Percentiles rank a stretch among this genome's conserved stretches.
Conservation (phyloP, 2,888 invertebrate genomes). For the Diaperis boleti region DNA sequence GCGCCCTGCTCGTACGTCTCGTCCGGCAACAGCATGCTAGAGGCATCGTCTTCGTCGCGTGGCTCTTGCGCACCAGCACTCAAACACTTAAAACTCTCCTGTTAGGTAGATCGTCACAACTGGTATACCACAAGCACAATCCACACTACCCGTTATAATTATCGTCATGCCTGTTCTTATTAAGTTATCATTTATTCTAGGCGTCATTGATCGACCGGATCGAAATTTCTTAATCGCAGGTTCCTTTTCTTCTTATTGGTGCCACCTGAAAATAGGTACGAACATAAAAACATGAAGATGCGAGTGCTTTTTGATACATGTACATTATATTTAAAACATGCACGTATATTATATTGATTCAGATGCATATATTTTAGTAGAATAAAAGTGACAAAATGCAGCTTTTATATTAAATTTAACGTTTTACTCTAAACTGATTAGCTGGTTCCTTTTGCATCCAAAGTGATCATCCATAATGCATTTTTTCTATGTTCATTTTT, state of each 20-base stretch:
- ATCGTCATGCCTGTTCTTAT: conserved; percentile 28
- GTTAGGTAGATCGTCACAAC: not conserved
- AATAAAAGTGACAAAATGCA: too few species aligned
- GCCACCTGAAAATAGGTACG: conserved; percentile 20
- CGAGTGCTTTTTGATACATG: too few species aligned
- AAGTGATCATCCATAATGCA: too few species aligned
- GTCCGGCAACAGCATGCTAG: conserved; percentile 79
- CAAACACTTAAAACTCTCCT: conserved; percentile 19
- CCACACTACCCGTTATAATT: conserved; percentile 25
- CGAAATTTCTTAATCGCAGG: conserved; percentile 12
- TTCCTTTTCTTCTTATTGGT: conserved; percentile 18
- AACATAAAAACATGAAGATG: not conserved
- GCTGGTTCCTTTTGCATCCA: too few species aligned
- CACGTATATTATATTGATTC: too few species aligned
- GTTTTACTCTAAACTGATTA: too few species aligned
- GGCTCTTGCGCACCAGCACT: conserved; percentile 8
- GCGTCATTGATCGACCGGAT: conserved; percentile 29
- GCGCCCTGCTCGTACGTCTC: conserved; percentile 80
- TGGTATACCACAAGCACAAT: conserved; percentile 15
- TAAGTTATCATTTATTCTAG: conserved; percentile 29
- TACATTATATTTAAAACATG: too few species aligned
- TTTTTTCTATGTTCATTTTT: too few species aligned
- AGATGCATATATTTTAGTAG: too few species aligned
- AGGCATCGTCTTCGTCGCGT: conserved; percentile 56
- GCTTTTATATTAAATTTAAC: too few species aligned